Conservation (phyloP, 2,113 vertebrate genomes). For the Bubalus kerabau region DNA sequence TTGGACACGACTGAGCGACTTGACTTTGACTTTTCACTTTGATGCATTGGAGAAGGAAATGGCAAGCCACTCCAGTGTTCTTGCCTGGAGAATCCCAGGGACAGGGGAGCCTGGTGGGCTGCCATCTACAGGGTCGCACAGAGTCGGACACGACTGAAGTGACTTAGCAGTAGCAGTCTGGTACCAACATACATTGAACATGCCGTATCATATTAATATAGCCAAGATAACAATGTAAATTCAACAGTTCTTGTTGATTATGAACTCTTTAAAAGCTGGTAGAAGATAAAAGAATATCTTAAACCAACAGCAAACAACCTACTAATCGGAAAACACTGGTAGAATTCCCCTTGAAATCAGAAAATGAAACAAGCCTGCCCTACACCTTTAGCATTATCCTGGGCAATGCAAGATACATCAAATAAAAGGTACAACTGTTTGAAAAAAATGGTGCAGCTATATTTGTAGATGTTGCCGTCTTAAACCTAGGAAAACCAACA, state of each 20-base stretch:
- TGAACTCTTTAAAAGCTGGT: not conserved
- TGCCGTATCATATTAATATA: not conserved
- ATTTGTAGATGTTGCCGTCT: not conserved
- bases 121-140: too few relatives aligned
- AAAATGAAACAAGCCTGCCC: not conserved
- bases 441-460: not conserved
- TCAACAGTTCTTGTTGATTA: not conserved
- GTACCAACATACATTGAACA: not conserved
- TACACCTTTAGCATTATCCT: not conserved
- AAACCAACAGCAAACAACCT: not conserved
- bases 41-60: too few relatives aligned
- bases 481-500: slow-evolving; percentile 30
- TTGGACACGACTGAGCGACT: too few relatives aligned
- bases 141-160: too few relatives aligned
- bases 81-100: too few relatives aligned
- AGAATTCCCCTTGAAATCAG: not conserved
- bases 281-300: not conserved
- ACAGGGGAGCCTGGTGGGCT: too few relatives aligned
- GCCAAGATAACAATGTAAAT: not conserved
- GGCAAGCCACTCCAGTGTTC: too few relatives aligned
- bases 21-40: too few relatives aligned
- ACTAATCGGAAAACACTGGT: not conserved
- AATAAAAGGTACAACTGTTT: not conserved
- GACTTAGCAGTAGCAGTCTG: too few relatives aligned
- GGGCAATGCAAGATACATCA: not conserved